A percentile compares a stretch with the other conserved stretches of the same genome.
These are phyloP conservation scores for Hemitrygon akajei DNA, from an alignment of 2,797 vertebrate genomes.

Conservation along the genomic window DNA sequence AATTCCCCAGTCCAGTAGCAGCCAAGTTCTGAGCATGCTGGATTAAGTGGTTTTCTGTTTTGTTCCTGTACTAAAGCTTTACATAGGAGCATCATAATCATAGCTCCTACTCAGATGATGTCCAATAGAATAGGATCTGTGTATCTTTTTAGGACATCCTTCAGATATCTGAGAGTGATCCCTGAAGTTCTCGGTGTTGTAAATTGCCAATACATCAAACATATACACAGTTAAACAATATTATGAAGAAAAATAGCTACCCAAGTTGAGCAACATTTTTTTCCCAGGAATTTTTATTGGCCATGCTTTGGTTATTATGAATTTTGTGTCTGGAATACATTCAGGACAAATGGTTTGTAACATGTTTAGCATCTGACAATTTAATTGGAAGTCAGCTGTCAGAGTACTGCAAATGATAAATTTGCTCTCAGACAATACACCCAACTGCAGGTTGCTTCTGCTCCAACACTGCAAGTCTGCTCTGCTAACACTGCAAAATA, in stretches of 20 bases:
- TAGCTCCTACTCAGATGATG: background rate
- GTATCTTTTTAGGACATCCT: background rate
- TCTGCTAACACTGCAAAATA: background rate
- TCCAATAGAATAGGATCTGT: background rate
- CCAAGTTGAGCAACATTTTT: background rate
- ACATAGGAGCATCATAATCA: too few relatives aligned
- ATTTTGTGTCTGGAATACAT: background rate
- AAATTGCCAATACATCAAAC: background rate
- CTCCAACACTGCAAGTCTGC: background rate
- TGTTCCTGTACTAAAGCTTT: background rate
- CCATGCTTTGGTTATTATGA: background rate
- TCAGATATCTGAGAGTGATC: too few relatives aligned
- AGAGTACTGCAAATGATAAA: background rate
- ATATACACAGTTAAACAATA: background rate
- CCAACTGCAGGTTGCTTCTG: background rate
- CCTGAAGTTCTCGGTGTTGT: background rate
- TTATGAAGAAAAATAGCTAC: background rate
- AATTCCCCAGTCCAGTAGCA: too few relatives aligned
- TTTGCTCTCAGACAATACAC: background rate
- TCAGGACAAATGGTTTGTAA: background rate
- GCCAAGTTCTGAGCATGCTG: too few relatives aligned
- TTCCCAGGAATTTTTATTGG: background rate
- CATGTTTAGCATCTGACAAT: background rate
- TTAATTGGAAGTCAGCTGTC: conserved; percentile 11
- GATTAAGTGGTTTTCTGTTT: too few relatives aligned